These are phyloP conservation scores for Gadus macrocephalus DNA, from an alignment of 2,113 vertebrate genomes.

Conservation along the genomic window DNA sequence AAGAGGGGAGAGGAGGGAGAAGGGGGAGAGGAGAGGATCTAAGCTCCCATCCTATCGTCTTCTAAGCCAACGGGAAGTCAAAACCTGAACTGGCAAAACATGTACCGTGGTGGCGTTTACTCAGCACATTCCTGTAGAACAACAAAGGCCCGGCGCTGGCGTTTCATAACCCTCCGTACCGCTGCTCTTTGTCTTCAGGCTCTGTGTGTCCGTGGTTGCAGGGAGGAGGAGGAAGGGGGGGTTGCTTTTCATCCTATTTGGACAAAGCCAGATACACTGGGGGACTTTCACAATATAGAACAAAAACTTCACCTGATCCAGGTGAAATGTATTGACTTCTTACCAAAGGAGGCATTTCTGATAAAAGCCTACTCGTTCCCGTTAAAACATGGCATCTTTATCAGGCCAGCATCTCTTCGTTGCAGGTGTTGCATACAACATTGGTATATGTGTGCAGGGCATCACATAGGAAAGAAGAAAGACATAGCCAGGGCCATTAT, in stretches of 20 bases:
- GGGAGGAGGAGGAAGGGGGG: constrained; percentile 36
- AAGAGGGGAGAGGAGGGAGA: no score
- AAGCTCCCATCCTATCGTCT: constrained; percentile 19
- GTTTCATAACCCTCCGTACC: constrained; percentile 57
- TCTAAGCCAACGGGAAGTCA: constrained; percentile 33
- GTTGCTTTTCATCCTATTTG: constrained; percentile 42
- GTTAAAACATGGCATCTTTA: no score
- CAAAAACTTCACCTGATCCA: not conserved
- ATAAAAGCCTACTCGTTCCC: no score
- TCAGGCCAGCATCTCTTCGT: no score
- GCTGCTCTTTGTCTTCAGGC: constrained; percentile 44
- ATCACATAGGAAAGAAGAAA: no score
- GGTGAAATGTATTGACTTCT: no score
- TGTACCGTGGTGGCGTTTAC: constrained; percentile 53
- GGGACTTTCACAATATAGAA: not conserved
- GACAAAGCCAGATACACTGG: constrained; percentile 19
- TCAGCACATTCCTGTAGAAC: constrained; percentile 75
- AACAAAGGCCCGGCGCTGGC: constrained; percentile 64
- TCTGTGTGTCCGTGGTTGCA: constrained; percentile 46
- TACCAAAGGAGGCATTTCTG: no score
- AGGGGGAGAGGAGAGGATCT: not conserved
- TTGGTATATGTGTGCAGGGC: no score
- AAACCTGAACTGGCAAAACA: constrained; percentile 51
- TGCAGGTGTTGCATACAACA: no score
- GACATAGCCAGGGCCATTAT: no score